Base-by-base conservation (phyloP, 2,113 vertebrate species). In the Odobenus rosmarus region DNA sequence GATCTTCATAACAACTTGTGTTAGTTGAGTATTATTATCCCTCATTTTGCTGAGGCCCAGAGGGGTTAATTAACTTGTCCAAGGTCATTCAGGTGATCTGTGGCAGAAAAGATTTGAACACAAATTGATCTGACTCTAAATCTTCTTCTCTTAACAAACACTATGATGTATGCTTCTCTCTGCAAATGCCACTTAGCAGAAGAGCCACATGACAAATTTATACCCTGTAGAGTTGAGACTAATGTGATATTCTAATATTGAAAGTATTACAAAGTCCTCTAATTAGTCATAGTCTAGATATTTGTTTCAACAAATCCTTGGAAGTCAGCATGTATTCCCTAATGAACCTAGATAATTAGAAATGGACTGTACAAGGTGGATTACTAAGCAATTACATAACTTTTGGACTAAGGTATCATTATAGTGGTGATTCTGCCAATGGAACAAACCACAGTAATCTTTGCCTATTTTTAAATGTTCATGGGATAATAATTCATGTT, bases 231-330 rank as follows among this genome's bases (percentile, higher is more conserved):
- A 77, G 77, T 67, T 69, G 84, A 96, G 42, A 91, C 69, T 42
- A 91, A 87, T 59, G n/a, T 84, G 76, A 59, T 95, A 82, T 95
- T 92, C 88, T 95, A 96, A 96, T 95, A 93, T 10, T 92, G 74
- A 96, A 89, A 88, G 39, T 94, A 81, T 92, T 88, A 71, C 49
- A 88, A 79, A 69, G 12, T 36, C 26, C 55, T 96, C 69, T 93
- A 95, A 92, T 97, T 97, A 96, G 83, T 90, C 62, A 88, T 89
- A 94, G 57, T 84, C 84, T 93, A 82, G 80, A 94, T 95, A 81
- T 90, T 95, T 96, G 83, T 39, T 95, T 97, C 90, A 96, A 76
- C 36, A 95, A 96, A 72, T 72, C 69, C 59, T 87, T 92, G 5
- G 83, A 81, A 95, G 69, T 96, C 87, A 81, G 93, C 80, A 46